phyloP scores from a whole-genome alignment of 2,888 invertebrate genomes.

The Cloeon dipterum region DNA sequence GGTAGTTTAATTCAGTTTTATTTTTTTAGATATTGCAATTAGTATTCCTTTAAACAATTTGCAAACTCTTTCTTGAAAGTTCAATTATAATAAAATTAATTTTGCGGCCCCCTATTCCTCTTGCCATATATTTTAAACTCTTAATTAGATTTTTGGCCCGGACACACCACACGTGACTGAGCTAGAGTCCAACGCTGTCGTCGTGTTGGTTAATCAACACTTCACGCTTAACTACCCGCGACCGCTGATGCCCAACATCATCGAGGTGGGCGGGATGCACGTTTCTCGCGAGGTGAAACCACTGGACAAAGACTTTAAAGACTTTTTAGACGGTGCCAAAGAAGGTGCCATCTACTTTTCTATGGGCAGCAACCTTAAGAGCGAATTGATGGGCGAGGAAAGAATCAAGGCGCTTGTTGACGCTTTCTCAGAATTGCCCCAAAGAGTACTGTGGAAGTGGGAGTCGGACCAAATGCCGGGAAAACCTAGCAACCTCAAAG shows the following conservation, averaged over 20 bases:
- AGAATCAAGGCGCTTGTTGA: conserved; percentile 15
- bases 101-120: too few species aligned
- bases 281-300: conserved; percentile 9
- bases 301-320: conserved; percentile 16
- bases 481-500: conserved; percentile 22
- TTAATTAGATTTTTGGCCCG: conserved; percentile 4
- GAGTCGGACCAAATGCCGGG: conserved; percentile 19
- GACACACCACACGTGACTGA: conserved; percentile 7
- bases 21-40: too few species aligned
- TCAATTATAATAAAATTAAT: too few species aligned
- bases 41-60: too few species aligned
- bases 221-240: conserved; percentile 9
- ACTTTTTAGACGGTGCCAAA: conserved; percentile 19
- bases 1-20: too few species aligned
- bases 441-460: conserved; percentile 25
- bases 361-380: conserved; percentile 22
- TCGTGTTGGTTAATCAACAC: conserved; percentile 12
- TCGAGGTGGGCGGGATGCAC: conserved; percentile 14
- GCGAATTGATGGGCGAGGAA: conserved; percentile 17
- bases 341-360: conserved; percentile 26
- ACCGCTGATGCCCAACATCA: conserved; percentile 11
- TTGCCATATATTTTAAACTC: too few species aligned
- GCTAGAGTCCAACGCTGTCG: conserved; percentile 8
- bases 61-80: too few species aligned
- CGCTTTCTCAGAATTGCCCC: conserved; percentile 20